These are phyloP conservation scores for Drosophila mimica DNA, from an alignment of 2,888 invertebrate genomes.

Conservation along the genomic window DNA sequence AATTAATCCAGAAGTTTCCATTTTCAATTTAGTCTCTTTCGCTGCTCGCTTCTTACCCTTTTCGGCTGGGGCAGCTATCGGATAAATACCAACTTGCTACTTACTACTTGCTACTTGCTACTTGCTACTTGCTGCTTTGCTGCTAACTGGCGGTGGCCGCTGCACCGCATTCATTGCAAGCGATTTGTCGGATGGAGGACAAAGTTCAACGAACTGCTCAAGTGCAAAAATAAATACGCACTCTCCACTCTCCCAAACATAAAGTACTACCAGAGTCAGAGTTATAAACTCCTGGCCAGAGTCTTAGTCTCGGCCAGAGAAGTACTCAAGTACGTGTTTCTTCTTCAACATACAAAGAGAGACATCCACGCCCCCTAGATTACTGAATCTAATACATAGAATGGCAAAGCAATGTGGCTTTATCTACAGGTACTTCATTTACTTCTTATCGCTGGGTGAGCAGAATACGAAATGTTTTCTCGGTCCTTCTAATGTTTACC, in stretches of 20 bases:
- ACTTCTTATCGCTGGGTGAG: slow-evolving; percentile 6
- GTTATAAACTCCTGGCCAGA: not conserved
- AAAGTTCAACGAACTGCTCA: slow-evolving; percentile 36
- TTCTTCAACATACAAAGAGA: not conserved
- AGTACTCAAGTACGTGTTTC: not conserved
- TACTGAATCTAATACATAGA: not conserved
- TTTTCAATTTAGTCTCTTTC: slow-evolving; percentile 9
- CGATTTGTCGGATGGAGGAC: slow-evolving; percentile 10
- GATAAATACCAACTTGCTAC: slow-evolving; percentile 4
- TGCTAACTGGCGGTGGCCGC: not conserved
- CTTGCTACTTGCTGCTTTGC: not conserved
- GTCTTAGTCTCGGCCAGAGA: not conserved
- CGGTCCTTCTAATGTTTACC: not conserved
- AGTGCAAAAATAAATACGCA: slow-evolving; percentile 35
- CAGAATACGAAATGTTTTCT: not conserved
- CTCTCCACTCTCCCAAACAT: not conserved
- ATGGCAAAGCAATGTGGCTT: not conserved
- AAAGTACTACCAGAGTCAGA: not conserved
- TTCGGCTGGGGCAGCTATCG: not conserved
- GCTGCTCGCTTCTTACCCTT: not conserved
- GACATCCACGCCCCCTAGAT: slow-evolving; percentile 3
- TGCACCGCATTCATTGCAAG: slow-evolving; percentile 11
- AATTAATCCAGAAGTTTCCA: slow-evolving; percentile 26
- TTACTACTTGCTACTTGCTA: not conserved
- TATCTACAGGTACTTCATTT: not conserved